Conservation (phyloP, 2,888 invertebrate species). For the Mayetiola destructor region DNA sequence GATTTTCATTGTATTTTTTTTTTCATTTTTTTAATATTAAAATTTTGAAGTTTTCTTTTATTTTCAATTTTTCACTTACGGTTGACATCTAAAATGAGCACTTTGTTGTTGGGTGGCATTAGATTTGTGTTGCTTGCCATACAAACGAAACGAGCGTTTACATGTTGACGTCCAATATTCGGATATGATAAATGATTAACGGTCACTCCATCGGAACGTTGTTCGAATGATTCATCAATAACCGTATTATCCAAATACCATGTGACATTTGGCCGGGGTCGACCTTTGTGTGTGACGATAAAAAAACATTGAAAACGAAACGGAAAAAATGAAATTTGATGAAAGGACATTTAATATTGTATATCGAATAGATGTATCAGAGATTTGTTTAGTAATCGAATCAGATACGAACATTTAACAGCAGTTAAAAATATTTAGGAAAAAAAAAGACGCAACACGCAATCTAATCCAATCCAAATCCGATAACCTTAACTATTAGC, state of each 20-base stretch:
- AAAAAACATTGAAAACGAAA: background rate
- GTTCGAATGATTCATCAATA: conserved; percentile 69
- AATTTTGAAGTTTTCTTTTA: no score
- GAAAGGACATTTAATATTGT: background rate
- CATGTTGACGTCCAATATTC: conserved; percentile 66
- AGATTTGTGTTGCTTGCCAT: conserved; percentile 78
- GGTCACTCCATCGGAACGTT: conserved; percentile 50
- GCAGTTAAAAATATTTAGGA: no score
- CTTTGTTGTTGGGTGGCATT: conserved; percentile 60
- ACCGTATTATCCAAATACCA: conserved; percentile 77
- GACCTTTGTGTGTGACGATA: conserved; percentile 38
- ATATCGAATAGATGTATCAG: no score
- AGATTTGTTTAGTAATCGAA: no score
- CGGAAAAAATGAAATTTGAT: background rate
- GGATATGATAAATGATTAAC: conserved; percentile 68
- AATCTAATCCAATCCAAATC: no score
- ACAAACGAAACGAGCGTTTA: conserved; percentile 69
- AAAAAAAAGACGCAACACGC: no score
- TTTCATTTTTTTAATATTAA: no score
- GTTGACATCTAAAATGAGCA: conserved; percentile 69
- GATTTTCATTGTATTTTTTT: background rate
- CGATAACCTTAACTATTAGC: no score
- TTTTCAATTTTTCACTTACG: no score
- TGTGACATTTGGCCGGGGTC: conserved; percentile 61
- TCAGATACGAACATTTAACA: no score